Conservation (phyloP, 2,797 vertebrate species). For the Gallinago nigripennis region DNA sequence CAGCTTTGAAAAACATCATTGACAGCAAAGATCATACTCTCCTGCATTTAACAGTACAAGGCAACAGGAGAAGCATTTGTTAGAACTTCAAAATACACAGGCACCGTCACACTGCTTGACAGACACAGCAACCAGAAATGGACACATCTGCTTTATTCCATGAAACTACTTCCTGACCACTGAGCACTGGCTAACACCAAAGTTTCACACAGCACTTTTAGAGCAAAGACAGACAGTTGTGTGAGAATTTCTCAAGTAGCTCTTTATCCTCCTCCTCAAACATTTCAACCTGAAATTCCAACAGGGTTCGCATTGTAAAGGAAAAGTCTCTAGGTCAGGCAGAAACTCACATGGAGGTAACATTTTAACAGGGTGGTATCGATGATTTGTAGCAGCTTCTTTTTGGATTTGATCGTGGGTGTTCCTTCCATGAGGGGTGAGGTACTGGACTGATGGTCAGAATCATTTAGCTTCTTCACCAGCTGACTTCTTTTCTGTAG, state of each 20-base stretch:
- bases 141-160: background rate
- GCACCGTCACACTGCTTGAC: background rate
- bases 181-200: background rate
- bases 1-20: background rate
- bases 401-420: conserved; percentile 96
- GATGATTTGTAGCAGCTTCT: conserved; percentile 96
- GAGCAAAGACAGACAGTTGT: background rate
- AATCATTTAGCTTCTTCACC: conserved; percentile 95
- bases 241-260: background rate
- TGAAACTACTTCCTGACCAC: background rate
- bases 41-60: background rate
- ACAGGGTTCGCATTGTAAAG: background rate
- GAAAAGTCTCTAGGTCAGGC: background rate
- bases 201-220: background rate
- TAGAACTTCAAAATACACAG: background rate
- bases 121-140: background rate
- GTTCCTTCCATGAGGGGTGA: conserved; percentile 97
- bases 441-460: conserved; percentile 90
- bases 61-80: background rate
- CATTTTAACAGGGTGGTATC: conserved; percentile 97
- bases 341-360: conserved; percentile 92
- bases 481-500: conserved; percentile 94
- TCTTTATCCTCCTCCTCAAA: background rate
- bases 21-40: background rate
- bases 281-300: background rate